Conservation (phyloP, 2,888 invertebrate genomes). For the Eristalis pertinax region DNA sequence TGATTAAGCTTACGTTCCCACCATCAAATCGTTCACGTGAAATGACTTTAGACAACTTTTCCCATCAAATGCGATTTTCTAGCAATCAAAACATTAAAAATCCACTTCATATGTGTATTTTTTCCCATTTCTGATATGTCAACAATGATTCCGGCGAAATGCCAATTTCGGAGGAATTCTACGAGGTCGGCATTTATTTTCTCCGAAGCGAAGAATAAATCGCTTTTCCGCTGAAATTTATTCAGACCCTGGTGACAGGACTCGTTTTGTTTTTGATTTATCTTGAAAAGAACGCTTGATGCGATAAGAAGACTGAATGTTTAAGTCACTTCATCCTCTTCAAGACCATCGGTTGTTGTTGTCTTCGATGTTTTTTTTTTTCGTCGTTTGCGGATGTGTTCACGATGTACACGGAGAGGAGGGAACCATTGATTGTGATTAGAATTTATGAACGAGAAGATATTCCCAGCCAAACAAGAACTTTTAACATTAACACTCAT, state of each 20-base stretch:
- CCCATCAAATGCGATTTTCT: neutral
- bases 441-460: neutral
- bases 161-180: neutral
- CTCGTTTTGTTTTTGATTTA: neutral
- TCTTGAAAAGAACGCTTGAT: neutral
- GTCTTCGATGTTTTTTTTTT: neutral
- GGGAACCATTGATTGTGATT: neutral
- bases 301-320: neutral
- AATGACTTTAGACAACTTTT: too few species aligned
- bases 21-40: too few species aligned
- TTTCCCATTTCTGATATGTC: neutral
- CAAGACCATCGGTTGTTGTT: neutral
- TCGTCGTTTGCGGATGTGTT: neutral
- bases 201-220: neutral
- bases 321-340: neutral
- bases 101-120: neutral
- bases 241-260: neutral
- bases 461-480: neutral
- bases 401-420: neutral
- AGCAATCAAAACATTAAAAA: neutral
- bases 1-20: too few species aligned
- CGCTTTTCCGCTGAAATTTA: neutral
- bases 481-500: neutral
- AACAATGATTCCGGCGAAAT: neutral
- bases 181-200: neutral